Percentiles rank a stretch among this genome's conserved stretches.
Conservation (phyloP, 2,797 vertebrate species). For the Melanotaenia parkinsoni region DNA sequence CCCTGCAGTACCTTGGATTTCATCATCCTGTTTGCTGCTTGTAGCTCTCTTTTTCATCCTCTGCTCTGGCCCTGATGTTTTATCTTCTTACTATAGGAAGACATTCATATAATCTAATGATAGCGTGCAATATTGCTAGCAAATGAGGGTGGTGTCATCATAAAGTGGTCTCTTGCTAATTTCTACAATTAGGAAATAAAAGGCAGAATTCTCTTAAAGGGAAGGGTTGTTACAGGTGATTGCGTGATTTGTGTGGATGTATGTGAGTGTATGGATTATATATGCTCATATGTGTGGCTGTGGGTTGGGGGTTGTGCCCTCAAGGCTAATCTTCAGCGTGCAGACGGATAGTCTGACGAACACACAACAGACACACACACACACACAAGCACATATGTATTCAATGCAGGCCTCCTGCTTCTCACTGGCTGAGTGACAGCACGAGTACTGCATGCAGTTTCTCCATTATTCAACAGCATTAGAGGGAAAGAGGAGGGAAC, state of each 20-base stretch:
- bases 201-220: constrained; percentile 10
- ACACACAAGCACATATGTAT: constrained; percentile 59
- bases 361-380: constrained; percentile 27
- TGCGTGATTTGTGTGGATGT: constrained; percentile 45
- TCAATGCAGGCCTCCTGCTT: constrained; percentile 65
- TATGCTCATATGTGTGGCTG: constrained; percentile 22
- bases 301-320: constrained; percentile 44
- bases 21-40: constrained; percentile 45
- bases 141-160: constrained; percentile 50
- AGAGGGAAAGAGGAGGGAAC: constrained; percentile 59
- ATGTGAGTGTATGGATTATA: constrained; percentile 13
- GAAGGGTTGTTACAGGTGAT: constrained; percentile 54
- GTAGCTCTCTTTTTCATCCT: constrained; percentile 37
- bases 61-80: constrained; percentile 52
- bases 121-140: constrained; percentile 42
- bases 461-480: constrained; percentile 82
- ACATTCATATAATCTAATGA: constrained; percentile 41
- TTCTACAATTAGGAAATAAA: constrained; percentile 24
- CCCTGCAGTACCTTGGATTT: constrained; percentile 52
- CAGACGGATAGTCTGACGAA: constrained; percentile 42
- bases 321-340: constrained; percentile 67
- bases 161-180: constrained; percentile 20
- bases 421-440: constrained; percentile 77
- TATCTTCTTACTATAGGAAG: constrained; percentile 41
- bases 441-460: constrained; percentile 74